Percentiles rank a stretch among this genome's conserved stretches.
phyloP scores from a whole-genome alignment of 1,140 invertebrate genomes.

The Monochamus saltuarius region DNA sequence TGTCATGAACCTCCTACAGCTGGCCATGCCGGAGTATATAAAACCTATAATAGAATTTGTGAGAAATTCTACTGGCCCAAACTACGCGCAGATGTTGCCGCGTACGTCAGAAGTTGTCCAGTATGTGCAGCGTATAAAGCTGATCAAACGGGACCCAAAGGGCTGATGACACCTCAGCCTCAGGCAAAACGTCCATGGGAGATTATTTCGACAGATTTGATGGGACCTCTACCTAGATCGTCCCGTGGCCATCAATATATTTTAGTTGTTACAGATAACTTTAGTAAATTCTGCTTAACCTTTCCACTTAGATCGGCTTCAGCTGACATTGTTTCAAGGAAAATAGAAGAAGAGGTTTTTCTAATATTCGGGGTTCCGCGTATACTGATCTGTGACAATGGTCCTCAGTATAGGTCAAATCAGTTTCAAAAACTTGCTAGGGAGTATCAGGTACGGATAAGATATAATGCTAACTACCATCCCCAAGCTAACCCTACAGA shows the following conservation, averaged over 20 bases:
- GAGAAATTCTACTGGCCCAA: conserved; percentile 42
- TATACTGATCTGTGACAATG: too few species aligned
- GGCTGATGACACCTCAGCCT: conserved; percentile 35
- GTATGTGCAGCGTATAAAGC: conserved; percentile 38
- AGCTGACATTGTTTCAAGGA: too few species aligned
- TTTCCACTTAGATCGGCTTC: too few species aligned
- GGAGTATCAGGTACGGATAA: conserved; percentile 26
- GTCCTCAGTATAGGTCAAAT: conserved; percentile 24
- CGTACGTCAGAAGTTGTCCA: conserved; percentile 36
- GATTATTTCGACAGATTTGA: conserved; percentile 11
- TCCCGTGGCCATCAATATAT: conserved; percentile 40
- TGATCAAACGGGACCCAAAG: conserved; percentile 30
- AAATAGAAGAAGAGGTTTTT: too few species aligned
- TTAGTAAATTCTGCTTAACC: conserved; percentile 40
- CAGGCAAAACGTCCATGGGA: conserved; percentile 10
- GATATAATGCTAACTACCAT: conserved; percentile 28
- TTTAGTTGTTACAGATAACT: conserved; percentile 45
- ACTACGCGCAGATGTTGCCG: conserved; percentile 35
- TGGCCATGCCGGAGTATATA: conserved; percentile 40
- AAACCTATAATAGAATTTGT: conserved; percentile 32
- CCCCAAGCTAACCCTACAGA: too few species aligned
- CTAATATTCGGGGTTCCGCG: too few species aligned
- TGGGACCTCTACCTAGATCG: conserved; percentile 38
- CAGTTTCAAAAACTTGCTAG: conserved; percentile 16
- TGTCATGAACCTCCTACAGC: conserved; percentile 21